Conservation (phyloP, 2,113 vertebrate species). For the Gobio gobio region DNA sequence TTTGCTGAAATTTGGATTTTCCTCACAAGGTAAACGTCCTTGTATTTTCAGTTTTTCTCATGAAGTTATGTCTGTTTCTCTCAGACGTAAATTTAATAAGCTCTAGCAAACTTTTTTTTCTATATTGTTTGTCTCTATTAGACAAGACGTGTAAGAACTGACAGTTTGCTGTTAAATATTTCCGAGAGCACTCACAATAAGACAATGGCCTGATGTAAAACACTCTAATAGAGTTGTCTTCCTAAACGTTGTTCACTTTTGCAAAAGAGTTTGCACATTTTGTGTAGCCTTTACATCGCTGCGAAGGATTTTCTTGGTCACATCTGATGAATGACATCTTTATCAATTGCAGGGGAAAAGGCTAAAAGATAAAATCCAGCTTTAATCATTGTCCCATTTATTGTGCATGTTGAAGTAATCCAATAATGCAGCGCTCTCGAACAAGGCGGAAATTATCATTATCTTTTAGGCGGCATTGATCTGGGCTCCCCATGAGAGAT, state of each 20-base stretch:
- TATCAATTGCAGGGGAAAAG: conserved; percentile 33
- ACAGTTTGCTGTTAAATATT: conserved; percentile 47
- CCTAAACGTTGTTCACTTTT: background rate
- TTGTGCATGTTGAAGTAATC: conserved; percentile 55
- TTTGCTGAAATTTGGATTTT: background rate
- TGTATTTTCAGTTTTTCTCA: background rate
- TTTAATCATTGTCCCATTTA: conserved; percentile 48
- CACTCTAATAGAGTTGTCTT: background rate
- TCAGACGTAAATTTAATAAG: background rate
- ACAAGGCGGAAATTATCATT: conserved; percentile 55
- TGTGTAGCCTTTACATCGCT: background rate
- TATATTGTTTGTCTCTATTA: conserved; percentile 47
- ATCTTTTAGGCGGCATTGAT: conserved; percentile 56
- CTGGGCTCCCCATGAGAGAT: conserved; percentile 50
- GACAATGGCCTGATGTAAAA: conserved; percentile 4
- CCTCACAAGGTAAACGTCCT: background rate
- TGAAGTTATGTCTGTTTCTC: background rate
- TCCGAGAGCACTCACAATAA: conserved; percentile 32
- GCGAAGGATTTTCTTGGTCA: conserved; percentile 1
- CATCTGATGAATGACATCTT: conserved; percentile 14
- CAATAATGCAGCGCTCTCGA: conserved; percentile 49
- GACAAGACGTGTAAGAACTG: conserved; percentile 46
- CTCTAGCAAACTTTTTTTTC: conserved; percentile 34
- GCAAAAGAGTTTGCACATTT: background rate
- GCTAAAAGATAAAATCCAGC: conserved; percentile 33